Conservation (phyloP, 2,113 vertebrate genomes). For the Lutjanus erythropterus region DNA sequence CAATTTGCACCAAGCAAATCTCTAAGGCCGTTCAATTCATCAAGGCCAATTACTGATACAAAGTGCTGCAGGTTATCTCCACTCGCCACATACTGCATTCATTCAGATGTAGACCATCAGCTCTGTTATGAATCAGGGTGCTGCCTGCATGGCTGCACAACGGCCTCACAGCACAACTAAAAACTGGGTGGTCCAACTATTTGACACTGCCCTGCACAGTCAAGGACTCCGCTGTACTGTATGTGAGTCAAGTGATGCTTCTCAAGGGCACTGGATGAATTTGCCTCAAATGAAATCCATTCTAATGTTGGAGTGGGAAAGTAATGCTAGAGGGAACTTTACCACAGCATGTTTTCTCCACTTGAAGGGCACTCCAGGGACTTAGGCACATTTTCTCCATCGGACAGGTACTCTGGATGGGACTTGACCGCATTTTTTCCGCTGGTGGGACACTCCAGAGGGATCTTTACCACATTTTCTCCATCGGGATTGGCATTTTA, state of each 20-base stretch:
- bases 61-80: conserved; percentile 76
- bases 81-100: conserved; percentile 68
- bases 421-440: no score
- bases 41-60: conserved; percentile 77
- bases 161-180: conserved; percentile 50
- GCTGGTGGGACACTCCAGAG: no score
- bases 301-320: not conserved
- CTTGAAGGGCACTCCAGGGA: no score
- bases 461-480: no score
- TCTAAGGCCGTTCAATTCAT: conserved; percentile 77
- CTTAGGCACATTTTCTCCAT: no score
- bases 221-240: conserved; percentile 1
- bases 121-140: conserved; percentile 69
- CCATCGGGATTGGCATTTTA: no score
- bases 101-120: conserved; percentile 66
- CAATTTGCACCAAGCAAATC: conserved; percentile 79
- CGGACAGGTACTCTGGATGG: no score
- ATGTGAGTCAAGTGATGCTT: not conserved
- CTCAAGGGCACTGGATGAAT: conserved; percentile 22
- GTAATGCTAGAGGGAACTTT: no score
- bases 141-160: conserved; percentile 67
- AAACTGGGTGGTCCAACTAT: conserved; percentile 66
- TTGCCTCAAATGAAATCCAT: conserved; percentile 29
- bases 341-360: no score
- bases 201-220: conserved; percentile 44